phyloP scores from a whole-genome alignment of 2,888 invertebrate species.

The Phymatocera aterrima region DNA sequence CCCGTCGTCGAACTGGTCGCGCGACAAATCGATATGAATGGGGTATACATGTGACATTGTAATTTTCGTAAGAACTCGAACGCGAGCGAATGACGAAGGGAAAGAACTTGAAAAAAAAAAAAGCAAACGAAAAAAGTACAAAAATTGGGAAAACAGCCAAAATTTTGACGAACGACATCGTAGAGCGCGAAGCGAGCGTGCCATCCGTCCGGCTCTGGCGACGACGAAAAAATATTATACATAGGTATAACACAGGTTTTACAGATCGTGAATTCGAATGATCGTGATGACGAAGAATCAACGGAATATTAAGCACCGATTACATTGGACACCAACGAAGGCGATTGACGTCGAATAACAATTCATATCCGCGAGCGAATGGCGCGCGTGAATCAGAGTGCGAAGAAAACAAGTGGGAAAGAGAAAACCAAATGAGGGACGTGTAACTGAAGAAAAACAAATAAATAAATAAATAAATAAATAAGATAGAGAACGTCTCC shows the following conservation, averaged over 20 bases:
- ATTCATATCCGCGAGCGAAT: background rate
- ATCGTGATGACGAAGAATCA: background rate
- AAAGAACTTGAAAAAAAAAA: too few species aligned
- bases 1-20: too few species aligned
- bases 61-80: too few species aligned
- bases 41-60: too few species aligned
- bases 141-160: too few species aligned
- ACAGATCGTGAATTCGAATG: background rate
- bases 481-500: too few species aligned
- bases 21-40: too few species aligned
- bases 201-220: too few species aligned
- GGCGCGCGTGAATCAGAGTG: background rate
- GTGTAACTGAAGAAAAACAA: background rate
- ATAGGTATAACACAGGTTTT: background rate
- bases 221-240: background rate
- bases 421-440: background rate
- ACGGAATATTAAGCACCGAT: constrained; percentile 18
- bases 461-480: background rate
- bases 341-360: constrained; percentile 18
- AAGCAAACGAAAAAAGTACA: too few species aligned
- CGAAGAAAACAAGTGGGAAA: background rate
- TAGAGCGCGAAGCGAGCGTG: too few species aligned
- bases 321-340: constrained; percentile 33
- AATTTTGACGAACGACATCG: too few species aligned
- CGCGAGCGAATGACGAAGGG: too few species aligned